Conservation (phyloP, 2,113 vertebrate species). For the Oplegnathus fasciatus region DNA sequence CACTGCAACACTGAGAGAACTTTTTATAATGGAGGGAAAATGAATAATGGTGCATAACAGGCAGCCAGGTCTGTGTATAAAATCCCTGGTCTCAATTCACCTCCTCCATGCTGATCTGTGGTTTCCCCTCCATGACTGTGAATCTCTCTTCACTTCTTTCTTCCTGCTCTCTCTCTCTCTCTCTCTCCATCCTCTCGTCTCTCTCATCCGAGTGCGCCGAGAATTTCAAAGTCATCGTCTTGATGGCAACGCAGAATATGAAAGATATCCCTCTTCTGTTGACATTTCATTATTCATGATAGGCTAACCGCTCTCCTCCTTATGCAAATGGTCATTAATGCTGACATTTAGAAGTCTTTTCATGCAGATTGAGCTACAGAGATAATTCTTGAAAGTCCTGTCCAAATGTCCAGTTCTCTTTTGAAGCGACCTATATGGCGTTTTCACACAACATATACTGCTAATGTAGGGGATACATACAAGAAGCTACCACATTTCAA, state of each 20-base stretch:
- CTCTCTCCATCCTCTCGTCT: background rate
- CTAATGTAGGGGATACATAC: background rate
- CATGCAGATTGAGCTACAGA: constrained; percentile 37
- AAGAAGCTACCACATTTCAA: background rate
- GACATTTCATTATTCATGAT: constrained; percentile 76
- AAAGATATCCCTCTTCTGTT: constrained; percentile 57
- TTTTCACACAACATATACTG: constrained; percentile 19
- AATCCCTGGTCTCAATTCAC: constrained; percentile 20
- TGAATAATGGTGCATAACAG: constrained; percentile 36
- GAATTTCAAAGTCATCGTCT: constrained; percentile 54
- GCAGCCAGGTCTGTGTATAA: constrained; percentile 33
- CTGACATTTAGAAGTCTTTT: constrained; percentile 73
- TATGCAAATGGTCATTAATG: constrained; percentile 71
- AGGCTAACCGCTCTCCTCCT: constrained; percentile 44
- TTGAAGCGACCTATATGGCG: background rate
- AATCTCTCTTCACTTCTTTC: constrained; percentile 16
- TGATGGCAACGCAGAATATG: constrained; percentile 25
- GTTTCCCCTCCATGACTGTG: constrained; percentile 7
- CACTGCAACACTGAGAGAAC: constrained; percentile 28
- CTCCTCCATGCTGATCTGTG: constrained; percentile 28
- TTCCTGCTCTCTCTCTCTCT: background rate
- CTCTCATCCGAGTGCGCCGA: constrained; percentile 6
- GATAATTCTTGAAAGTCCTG: constrained; percentile 52
- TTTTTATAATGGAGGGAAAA: constrained; percentile 23
- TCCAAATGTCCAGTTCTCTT: constrained; percentile 12